Percentiles rank a stretch among this genome's conserved stretches.
phyloP scores from a whole-genome alignment of 2,888 invertebrate genomes.

The Andrena praecox region DNA sequence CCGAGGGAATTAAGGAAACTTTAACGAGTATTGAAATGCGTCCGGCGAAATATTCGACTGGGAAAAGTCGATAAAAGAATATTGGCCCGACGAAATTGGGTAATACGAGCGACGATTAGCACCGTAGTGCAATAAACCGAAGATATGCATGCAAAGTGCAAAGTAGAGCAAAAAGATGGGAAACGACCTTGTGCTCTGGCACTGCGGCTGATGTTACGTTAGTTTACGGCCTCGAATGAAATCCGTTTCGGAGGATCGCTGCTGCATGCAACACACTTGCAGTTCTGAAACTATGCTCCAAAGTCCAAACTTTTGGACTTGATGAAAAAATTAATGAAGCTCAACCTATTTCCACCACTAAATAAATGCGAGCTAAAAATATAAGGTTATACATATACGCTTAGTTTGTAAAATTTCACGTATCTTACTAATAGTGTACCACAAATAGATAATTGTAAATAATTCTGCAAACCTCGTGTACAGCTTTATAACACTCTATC shows the following conservation, averaged over 20 bases:
- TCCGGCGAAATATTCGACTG: constrained; percentile 5
- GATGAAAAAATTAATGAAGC: too few species aligned
- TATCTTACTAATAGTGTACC: too few species aligned
- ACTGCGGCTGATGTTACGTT: constrained; percentile 6
- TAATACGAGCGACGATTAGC: constrained; percentile 54
- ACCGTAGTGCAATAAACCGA: constrained; percentile 27
- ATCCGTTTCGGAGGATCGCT: constrained; percentile 53
- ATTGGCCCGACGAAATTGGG: constrained; percentile 42
- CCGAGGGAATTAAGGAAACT: constrained; percentile 4
- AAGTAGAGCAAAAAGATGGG: constrained; percentile 28
- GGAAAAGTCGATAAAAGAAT: constrained; percentile 32
- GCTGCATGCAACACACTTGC: constrained; percentile 28
- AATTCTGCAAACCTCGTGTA: too few species aligned
- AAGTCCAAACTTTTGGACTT: constrained; percentile 9
- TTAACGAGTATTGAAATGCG: constrained; percentile 32
- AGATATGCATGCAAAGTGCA: constrained; percentile 21
- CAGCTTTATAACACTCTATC: too few species aligned
- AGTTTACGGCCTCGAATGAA: background rate
- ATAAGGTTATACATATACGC: too few species aligned
- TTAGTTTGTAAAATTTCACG: too few species aligned
- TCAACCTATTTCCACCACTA: too few species aligned
- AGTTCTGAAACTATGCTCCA: constrained; percentile 29
- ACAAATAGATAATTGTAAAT: too few species aligned
- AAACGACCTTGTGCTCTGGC: constrained; percentile 22
- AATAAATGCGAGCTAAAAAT: too few species aligned